A percentile compares a stretch with the other conserved stretches of the same genome.
Evolutionary conservation across 1,140 invertebrate genomes (phyloP).

Genomic region (Orussus abietinus): DNA sequence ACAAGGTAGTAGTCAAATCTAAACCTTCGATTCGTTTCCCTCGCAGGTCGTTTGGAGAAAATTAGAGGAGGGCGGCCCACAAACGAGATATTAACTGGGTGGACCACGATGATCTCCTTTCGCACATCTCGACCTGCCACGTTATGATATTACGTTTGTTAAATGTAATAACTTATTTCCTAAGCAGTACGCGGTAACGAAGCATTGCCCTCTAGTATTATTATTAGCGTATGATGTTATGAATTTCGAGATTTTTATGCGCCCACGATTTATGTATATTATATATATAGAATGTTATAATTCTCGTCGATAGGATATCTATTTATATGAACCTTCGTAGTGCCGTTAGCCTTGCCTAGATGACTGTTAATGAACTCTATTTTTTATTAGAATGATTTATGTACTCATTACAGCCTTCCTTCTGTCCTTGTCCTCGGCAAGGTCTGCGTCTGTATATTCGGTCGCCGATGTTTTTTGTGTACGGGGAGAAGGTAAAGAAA

Average conservation of each 20-base stretch:
- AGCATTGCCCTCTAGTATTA: conserved; percentile 11
- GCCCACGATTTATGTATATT: conserved; percentile 17
- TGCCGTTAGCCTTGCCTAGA: conserved; percentile 24
- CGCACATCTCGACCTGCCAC: conserved; percentile 11
- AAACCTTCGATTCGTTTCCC: conserved; percentile 5
- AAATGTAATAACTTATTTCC: conserved; percentile 14
- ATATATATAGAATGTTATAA: conserved; percentile 22
- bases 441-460: not conserved
- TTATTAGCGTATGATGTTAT: conserved; percentile 13
- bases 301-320: conserved; percentile 17
- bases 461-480: not conserved
- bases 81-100: conserved; percentile 52
- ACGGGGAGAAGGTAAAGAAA: too few relatives aligned
- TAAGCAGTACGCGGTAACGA: conserved; percentile 1
- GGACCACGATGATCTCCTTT: not conserved
- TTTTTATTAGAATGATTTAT: conserved; percentile 39
- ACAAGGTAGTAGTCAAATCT: too few relatives aligned
- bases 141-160: conserved; percentile 24
- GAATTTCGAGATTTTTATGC: conserved; percentile 34
- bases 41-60: conserved; percentile 68
- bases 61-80: conserved; percentile 63
- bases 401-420: conserved; percentile 4
- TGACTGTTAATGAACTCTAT: conserved; percentile 40
- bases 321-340: conserved; percentile 34
- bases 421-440: not conserved